phyloP scores from a whole-genome alignment of 1,140 invertebrate species.

The Maniola jurtina region DNA sequence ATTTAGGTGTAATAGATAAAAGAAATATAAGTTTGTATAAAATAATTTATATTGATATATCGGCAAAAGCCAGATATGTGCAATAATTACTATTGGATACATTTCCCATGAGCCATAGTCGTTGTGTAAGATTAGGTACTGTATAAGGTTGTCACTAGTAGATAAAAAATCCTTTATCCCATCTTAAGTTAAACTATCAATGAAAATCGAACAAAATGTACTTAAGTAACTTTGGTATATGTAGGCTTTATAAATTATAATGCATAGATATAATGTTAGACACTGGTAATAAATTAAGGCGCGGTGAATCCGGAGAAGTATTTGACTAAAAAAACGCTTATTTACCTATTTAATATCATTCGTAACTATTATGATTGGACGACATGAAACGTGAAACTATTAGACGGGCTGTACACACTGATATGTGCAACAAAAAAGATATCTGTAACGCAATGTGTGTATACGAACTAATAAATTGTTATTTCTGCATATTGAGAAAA shows the following conservation, averaged over 20 bases:
- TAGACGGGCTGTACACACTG: constrained; percentile 46
- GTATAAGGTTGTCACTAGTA: constrained; percentile 67
- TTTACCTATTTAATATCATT: constrained; percentile 62
- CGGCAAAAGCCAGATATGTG: constrained; percentile 39
- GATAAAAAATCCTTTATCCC: constrained; percentile 46
- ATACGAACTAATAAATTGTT: constrained; percentile 69
- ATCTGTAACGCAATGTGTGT: constrained; percentile 53
- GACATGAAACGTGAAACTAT: constrained; percentile 32
- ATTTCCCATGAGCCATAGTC: constrained; percentile 41
- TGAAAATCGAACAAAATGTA: constrained; percentile 75
- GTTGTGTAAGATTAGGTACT: constrained; percentile 43
- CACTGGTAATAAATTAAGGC: constrained; percentile 61
- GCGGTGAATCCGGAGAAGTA: constrained; percentile 61
- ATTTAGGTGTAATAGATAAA: neutral
- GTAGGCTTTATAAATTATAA: constrained; percentile 78
- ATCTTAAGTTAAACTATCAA: constrained; percentile 57
- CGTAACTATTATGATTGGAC: constrained; percentile 46
- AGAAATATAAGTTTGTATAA: constrained; percentile 21
- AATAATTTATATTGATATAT: constrained; percentile 34
- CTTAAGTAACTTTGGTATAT: constrained; percentile 75
- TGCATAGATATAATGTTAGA: constrained; percentile 72
- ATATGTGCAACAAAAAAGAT: constrained; percentile 33
- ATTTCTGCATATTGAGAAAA: constrained; percentile 34
- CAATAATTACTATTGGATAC: constrained; percentile 48
- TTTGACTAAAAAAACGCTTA: constrained; percentile 66